Conservation (phyloP, 2,888 invertebrate genomes). For the Erynnis tages region DNA sequence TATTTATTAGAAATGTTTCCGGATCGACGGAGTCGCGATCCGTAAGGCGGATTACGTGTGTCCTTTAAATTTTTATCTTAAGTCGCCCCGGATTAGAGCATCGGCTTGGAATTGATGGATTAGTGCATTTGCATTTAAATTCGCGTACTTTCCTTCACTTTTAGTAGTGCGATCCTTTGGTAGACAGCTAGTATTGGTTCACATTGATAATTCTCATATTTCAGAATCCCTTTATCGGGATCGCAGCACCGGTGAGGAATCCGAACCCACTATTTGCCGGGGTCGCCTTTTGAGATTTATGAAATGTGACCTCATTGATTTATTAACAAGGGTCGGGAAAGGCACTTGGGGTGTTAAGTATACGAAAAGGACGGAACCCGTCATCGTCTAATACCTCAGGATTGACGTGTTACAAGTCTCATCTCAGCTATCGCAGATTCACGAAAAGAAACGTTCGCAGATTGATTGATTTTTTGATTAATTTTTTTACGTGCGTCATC, state of each 20-base stretch:
- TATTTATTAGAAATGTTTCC: constrained; percentile 16
- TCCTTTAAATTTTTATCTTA: constrained; percentile 13
- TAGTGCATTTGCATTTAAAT: not conserved
- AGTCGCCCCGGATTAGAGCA: not conserved
- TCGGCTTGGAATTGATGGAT: not conserved
- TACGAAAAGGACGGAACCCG: not conserved
- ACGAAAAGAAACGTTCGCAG: too few species aligned
- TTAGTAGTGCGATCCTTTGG: too few species aligned
- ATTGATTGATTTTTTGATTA: too few species aligned
- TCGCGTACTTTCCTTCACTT: too few species aligned
- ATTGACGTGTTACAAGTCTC: not conserved
- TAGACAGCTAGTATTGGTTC: not conserved
- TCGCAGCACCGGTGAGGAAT: not conserved
- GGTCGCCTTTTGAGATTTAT: constrained; percentile 9
- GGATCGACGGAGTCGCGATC: not conserved
- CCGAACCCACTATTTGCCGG: constrained; percentile 4
- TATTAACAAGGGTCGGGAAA: constrained; percentile 7
- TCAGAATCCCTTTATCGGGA: not conserved
- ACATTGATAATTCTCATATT: not conserved
- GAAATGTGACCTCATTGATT: constrained; percentile 13
- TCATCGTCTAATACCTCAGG: not conserved
- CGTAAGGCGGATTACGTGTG: not conserved
- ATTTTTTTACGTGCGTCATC: too few species aligned
- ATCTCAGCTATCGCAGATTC: too few species aligned
- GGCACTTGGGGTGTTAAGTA: not conserved